These are phyloP conservation scores for Harpalus rubripes DNA, from an alignment of 2,888 invertebrate genomes.

Conservation along the genomic window DNA sequence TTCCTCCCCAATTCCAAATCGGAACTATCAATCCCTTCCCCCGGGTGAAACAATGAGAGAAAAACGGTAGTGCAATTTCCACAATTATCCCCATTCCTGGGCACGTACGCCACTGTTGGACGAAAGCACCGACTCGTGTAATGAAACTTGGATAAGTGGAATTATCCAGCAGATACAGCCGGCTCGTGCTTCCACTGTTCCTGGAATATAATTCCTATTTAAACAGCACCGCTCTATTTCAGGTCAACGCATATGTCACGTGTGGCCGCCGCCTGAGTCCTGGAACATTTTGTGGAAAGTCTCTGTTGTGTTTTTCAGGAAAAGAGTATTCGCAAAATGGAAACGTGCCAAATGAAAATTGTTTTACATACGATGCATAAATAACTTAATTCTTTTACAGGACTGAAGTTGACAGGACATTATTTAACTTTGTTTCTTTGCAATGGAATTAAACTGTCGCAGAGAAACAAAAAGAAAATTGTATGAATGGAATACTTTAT, in stretches of 20 bases:
- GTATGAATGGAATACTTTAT: neutral
- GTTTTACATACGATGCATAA: conserved; percentile 33
- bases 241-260: conserved; percentile 11
- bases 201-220: conserved; percentile 42
- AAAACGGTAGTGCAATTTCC: conserved; percentile 27
- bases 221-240: conserved; percentile 17
- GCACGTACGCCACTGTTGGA: conserved; percentile 35
- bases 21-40: neutral
- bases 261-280: neutral
- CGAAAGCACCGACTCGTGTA: conserved; percentile 48
- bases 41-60: neutral
- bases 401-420: neutral
- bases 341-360: conserved; percentile 50
- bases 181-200: conserved; percentile 38
- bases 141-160: conserved; percentile 57
- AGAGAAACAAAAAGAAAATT: neutral
- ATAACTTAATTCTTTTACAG: neutral
- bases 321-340: conserved; percentile 14
- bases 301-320: neutral
- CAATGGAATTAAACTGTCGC: neutral
- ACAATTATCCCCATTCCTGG: conserved; percentile 15
- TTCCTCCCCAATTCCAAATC: neutral
- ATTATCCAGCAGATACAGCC: conserved; percentile 21
- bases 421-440: neutral
- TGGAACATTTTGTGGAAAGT: neutral